phyloP scores from a whole-genome alignment of 2,797 vertebrate species.

The Acanthurus leucopareius region DNA sequence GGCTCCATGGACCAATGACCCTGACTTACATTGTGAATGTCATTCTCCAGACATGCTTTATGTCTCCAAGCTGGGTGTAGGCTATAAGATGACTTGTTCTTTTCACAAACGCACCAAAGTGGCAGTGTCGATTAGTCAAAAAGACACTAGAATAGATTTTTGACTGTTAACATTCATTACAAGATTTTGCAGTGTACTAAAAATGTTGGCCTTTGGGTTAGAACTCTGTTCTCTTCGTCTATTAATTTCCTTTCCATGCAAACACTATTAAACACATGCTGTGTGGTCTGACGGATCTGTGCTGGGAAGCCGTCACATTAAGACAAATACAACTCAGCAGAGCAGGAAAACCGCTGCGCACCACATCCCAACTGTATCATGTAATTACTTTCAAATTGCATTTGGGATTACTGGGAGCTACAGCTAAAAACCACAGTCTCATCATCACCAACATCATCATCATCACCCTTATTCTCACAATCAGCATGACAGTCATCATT shows the following conservation, averaged over 20 bases:
- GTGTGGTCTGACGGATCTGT: conserved; percentile 31
- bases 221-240: conserved; percentile 25
- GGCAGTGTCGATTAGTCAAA: background rate
- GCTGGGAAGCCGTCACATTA: conserved; percentile 33
- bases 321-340: conserved; percentile 51
- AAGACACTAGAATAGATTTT: too few species aligned
- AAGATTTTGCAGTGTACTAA: background rate
- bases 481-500: background rate
- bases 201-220: conserved; percentile 16
- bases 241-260: conserved; percentile 26
- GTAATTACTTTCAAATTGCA: conserved; percentile 48
- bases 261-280: conserved; percentile 45
- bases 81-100: conserved; percentile 11
- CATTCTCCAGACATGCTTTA: conserved; percentile 29
- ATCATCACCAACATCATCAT: conserved; percentile 23
- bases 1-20: conserved; percentile 29
- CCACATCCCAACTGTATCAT: conserved; percentile 35
- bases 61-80: conserved; percentile 18
- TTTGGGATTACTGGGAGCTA: conserved; percentile 25
- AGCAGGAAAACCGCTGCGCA: conserved; percentile 27
- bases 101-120: conserved; percentile 32
- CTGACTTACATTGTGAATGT: conserved; percentile 44
- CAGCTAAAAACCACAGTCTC: conserved; percentile 21
- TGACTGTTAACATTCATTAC: background rate
- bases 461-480: too few species aligned